Conservation (phyloP, 1,140 invertebrate genomes). For the Pseudomyrmex cubaensis region DNA sequence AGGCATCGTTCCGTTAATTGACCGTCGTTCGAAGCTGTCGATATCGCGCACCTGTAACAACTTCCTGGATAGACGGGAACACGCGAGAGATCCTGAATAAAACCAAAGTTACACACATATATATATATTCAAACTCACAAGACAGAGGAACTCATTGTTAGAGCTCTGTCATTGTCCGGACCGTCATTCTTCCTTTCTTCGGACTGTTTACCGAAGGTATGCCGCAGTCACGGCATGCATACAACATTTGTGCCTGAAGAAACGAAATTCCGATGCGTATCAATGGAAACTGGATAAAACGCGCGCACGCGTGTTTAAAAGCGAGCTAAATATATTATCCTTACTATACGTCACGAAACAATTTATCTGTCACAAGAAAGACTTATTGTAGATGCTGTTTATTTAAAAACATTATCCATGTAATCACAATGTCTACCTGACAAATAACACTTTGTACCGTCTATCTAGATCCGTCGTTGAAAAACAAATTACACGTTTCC, state of each 20-base stretch:
- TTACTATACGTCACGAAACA: neutral
- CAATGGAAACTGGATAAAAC: conserved; percentile 22
- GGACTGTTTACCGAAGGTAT: conserved; percentile 6
- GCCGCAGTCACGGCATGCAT: conserved; percentile 34
- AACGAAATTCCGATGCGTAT: conserved; percentile 41
- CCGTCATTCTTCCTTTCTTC: conserved; percentile 33
- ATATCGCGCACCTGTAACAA: conserved; percentile 40
- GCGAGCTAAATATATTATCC: neutral
- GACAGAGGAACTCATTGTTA: conserved; percentile 38
- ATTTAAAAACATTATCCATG: no score
- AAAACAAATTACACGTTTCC: no score
- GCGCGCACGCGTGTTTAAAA: neutral
- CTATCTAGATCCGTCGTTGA: no score
- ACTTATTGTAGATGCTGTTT: no score
- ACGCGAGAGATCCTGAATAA: conserved; percentile 39
- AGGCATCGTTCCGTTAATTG: conserved; percentile 16
- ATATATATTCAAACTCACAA: conserved; percentile 17
- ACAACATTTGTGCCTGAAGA: conserved; percentile 28
- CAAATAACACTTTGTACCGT: no score
- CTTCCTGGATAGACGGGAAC: conserved; percentile 32
- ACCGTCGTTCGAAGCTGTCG: neutral
- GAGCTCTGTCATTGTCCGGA: conserved; percentile 34
- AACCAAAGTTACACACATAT: conserved; percentile 24
- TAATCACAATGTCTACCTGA: no score
- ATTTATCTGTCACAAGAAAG: neutral